phyloP scores from a whole-genome alignment of 2,888 invertebrate species.

The Scelioninae gen. 2 region DNA sequence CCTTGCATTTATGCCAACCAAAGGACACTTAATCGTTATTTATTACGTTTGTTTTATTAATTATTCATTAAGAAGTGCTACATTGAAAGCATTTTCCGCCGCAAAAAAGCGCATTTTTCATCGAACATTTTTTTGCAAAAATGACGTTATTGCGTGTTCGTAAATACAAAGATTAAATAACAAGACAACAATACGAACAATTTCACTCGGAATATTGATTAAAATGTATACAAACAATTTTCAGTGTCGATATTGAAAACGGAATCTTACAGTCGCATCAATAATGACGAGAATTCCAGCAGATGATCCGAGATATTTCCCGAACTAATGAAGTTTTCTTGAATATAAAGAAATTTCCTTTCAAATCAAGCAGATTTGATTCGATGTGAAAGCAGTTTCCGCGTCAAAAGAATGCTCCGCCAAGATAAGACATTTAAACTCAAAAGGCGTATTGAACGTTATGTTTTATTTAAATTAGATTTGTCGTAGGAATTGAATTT shows the following conservation, averaged over 20 bases:
- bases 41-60: too few relatives aligned
- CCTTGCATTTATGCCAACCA: neutral
- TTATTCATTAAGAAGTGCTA: too few relatives aligned
- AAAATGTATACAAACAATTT: too few relatives aligned
- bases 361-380: conserved; percentile 19
- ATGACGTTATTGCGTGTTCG: too few relatives aligned
- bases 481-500: conserved; percentile 19
- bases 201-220: too few relatives aligned
- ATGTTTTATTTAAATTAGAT: conserved; percentile 6
- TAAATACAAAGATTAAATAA: too few relatives aligned
- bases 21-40: neutral
- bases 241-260: too few relatives aligned
- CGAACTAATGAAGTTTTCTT: conserved; percentile 17
- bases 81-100: too few relatives aligned
- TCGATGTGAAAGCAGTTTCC: conserved; percentile 11
- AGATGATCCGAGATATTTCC: neutral
- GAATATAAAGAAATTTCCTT: conserved; percentile 9
- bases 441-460: conserved; percentile 8
- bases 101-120: too few relatives aligned
- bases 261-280: too few relatives aligned
- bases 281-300: neutral
- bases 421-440: conserved; percentile 12
- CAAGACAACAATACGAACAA: too few relatives aligned
- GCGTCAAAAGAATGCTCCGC: conserved; percentile 3
- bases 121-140: too few relatives aligned